Percentiles rank a stretch among this genome's conserved stretches.
phyloP scores from a whole-genome alignment of 1,140 invertebrate species.

The Heterodera schachtii region DNA sequence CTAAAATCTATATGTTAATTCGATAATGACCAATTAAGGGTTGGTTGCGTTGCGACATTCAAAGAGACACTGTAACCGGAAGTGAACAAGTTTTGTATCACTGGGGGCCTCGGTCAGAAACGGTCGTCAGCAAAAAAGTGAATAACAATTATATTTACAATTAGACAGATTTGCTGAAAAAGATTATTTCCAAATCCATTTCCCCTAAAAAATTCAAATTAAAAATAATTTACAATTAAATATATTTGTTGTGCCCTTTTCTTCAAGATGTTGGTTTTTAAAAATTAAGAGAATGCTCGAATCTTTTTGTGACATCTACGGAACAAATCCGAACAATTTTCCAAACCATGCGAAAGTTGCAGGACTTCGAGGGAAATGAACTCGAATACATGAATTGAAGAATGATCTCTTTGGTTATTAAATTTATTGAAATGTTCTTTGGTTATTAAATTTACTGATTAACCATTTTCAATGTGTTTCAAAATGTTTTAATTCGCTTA shows the following conservation, averaged over 20 bases:
- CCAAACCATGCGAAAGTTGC: constrained; percentile 18
- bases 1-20: background rate
- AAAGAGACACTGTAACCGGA: background rate
- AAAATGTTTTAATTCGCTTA: no score
- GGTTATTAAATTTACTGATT: no score
- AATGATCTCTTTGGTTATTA: no score
- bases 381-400: background rate
- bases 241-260: no score
- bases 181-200: background rate
- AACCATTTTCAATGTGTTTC: no score
- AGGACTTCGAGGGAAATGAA: background rate
- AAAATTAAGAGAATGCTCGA: constrained; percentile 5
- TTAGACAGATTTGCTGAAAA: no score
- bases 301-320: constrained; percentile 13
- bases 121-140: constrained; percentile 18
- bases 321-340: constrained; percentile 1
- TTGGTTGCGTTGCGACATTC: constrained; percentile 19
- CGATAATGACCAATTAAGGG: constrained; percentile 1
- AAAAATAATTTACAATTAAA: no score
- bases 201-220: background rate
- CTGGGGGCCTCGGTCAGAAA: constrained; percentile 22
- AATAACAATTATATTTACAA: no score
- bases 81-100: constrained; percentile 6
- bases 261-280: background rate
- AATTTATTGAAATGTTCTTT: no score